Evolutionary conservation across 2,113 vertebrate genomes (phyloP), one percentile per base, ranked within the genome.

Genomic region (Recurvirostra avosetta): DNA sequence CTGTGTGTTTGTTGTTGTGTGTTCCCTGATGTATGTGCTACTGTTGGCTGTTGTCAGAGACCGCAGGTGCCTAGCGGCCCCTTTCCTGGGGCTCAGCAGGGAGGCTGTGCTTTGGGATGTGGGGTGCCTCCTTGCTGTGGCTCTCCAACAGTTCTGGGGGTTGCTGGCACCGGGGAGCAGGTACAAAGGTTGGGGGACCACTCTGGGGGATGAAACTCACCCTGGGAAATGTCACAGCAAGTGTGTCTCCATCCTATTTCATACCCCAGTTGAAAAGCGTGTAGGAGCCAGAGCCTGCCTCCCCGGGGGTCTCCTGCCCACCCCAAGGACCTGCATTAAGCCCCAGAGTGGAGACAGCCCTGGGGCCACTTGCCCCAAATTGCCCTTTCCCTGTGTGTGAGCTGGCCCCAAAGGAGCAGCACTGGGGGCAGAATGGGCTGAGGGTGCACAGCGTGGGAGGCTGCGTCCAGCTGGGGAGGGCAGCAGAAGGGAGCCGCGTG

Each of bases 41-140:
- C 47, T 94, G 59, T 2, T 12, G 68, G 63, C 36, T 79, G 21
- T 26, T 66, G 29, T 45, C 30, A 17, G 11, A 20, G 49, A 27
- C 19, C 62, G 18, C 8, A 5, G 40, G 16, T 27, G 9, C 17
- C 25, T 38, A 52, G 41, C 25, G 36, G 21, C 15, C 40, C 15
- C 30, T 52, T 13, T 12, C 1, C 0, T 1, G 4, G 59, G 38
- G 22, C 41, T 79, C 0, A 0, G 40, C 7, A 25, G 45, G 36
- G 40, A 49, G 34, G 19, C 12, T 70, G 22, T 12, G 59, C 11
- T 59, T 61, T 70, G 56, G 32, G 32, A 8, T 10, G 3, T 2
- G 4, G 32, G 15, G 5, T 34, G 26, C 12, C 34, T n/a, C n/a
- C 30, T 41, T 0, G 0, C 26, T 45, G 26, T 23, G 53, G 2